Evolutionary conservation across 2,113 vertebrate genomes (phyloP), one percentile per base, ranked within the genome.

Genomic region (Mesoclemmys tuberculata): DNA sequence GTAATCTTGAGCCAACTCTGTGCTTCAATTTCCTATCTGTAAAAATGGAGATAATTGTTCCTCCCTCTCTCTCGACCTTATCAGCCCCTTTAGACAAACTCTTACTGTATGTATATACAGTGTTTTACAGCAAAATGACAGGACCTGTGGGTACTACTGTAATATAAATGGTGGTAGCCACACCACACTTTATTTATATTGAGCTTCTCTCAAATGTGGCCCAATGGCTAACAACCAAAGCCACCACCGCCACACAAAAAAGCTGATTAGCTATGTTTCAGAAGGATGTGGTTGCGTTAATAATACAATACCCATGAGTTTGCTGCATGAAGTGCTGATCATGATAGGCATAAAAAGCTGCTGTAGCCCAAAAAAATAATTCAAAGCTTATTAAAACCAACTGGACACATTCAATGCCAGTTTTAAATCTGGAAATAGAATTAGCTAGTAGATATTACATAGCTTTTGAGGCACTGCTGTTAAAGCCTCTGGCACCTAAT

Each of bases 251-350:
- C 52, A 68, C 64, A 27, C 75, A 49, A 46, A 46, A 8, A 13
- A 21, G 10, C 26, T 31, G 35, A 4, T 35, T 5, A 49, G 41
- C 35, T 26, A 8, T 2, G 1, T 4, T 21, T 10, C 6, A 35
- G 26, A 55, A 46, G 52, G n/a, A n/a, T 0, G 4, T n/a, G 44
- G 61, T n/a, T 58, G 44, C 80, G 38, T 78, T 64, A 2, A 21
- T 14, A 5, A 21, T 54, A 7, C 89, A 14, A 1, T 22, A 1
- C 1, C 35, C 51, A 11, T 3, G 0, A 4, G 0, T 77, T 49
- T 10, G 0, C 5, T 35, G 52, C 1, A 4, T 14, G 78, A 35
- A 75, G 35, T 58, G 44, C 31, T 3, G 35, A 1, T 21, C 26
- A 4, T 16, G 16, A 56, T 35, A 54, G 35, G 84, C 52, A 58